Conservation (phyloP, 2,888 invertebrate species). For the Ernsta delagoae region DNA sequence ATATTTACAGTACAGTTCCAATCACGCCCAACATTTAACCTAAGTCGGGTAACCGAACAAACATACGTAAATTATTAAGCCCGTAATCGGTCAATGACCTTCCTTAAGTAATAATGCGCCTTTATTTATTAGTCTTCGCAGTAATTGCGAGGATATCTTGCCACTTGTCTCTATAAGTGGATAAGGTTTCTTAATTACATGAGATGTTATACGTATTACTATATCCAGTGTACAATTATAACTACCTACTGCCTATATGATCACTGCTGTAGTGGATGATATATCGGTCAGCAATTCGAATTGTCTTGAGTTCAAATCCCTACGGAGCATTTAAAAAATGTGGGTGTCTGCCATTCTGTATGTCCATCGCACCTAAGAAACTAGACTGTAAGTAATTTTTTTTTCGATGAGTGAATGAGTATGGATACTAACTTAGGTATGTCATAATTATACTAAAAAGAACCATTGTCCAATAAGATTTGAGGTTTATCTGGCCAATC, state of each 20-base stretch:
- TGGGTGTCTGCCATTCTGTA: background rate
- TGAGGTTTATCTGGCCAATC: too few relatives aligned
- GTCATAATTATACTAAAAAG: background rate
- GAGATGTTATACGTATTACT: too few relatives aligned
- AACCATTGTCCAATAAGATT: too few relatives aligned
- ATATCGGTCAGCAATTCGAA: too few relatives aligned
- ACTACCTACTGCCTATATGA: too few relatives aligned
- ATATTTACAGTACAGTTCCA: conserved; percentile 5
- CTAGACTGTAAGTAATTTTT: background rate
- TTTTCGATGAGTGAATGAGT: background rate
- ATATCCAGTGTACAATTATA: too few relatives aligned
- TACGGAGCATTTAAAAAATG: too few relatives aligned
- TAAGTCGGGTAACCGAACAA: conserved; percentile 20
- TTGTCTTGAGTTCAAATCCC: too few relatives aligned
- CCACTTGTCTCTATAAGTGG: background rate
- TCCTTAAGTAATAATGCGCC: conserved; percentile 8
- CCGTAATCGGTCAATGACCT: conserved; percentile 15
- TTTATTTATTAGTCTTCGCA: conserved; percentile 10
- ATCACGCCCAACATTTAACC: conserved; percentile 16
- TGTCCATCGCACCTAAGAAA: background rate
- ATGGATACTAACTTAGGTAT: background rate
- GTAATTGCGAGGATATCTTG: conserved; percentile 11
- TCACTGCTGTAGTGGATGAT: too few relatives aligned
- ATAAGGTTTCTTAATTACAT: background rate
- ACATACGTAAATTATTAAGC: conserved; percentile 24